A percentile compares a stretch with the other conserved stretches of the same genome.
Conservation (phyloP, 2,797 vertebrate genomes). For the Sebastes matsubarae region DNA sequence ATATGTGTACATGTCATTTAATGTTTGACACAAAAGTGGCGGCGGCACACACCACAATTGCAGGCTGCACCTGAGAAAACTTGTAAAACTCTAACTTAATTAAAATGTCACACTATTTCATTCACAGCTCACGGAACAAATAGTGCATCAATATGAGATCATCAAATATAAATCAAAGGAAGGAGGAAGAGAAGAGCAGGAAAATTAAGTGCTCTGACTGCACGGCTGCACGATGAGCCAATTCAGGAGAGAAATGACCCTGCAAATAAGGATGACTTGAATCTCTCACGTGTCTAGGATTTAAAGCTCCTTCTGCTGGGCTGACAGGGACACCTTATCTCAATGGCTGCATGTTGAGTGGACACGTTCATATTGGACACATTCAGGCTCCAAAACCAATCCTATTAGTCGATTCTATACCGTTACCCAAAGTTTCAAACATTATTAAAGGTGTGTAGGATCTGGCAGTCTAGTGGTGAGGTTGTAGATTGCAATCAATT, state of each 20-base stretch:
- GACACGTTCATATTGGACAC: background rate
- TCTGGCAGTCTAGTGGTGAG: background rate
- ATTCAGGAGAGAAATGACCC: constrained; percentile 28
- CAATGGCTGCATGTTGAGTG: background rate
- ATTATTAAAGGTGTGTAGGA: background rate
- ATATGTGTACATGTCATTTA: no score
- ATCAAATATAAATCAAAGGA: constrained; percentile 39
- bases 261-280: constrained; percentile 7
- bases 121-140: constrained; percentile 28
- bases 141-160: constrained; percentile 34
- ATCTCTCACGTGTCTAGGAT: background rate
- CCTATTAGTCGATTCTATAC: background rate
- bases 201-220: constrained; percentile 20
- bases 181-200: background rate
- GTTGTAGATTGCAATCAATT: background rate
- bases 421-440: background rate
- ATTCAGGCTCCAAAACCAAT: background rate
- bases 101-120: background rate
- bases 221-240: constrained; percentile 8
- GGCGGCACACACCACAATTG: background rate
- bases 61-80: background rate
- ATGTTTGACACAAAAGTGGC: background rate
- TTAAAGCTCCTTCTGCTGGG: background rate
- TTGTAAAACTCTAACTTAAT: background rate
- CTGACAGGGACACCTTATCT: background rate